A percentile compares a stretch with the other conserved stretches of the same genome.
Conservation (phyloP, 2,888 invertebrate genomes). For the Lochmaea crataegi region DNA sequence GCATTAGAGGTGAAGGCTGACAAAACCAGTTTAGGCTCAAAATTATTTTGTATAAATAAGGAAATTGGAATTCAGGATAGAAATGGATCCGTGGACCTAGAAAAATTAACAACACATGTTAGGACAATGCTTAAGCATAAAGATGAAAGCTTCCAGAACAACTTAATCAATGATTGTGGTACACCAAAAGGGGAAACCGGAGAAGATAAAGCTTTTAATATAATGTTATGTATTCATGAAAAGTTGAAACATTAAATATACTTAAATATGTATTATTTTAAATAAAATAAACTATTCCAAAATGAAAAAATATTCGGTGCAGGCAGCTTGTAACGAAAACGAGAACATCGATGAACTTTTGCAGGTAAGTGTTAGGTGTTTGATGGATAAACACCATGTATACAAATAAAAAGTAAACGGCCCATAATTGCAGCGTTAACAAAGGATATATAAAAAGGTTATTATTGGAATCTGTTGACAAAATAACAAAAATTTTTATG, state of each 20-base stretch:
- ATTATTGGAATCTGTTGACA: too few relatives aligned
- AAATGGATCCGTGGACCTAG: not conserved
- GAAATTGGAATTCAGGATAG: not conserved
- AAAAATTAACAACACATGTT: not conserved
- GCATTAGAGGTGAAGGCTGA: not conserved
- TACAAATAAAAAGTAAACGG: too few relatives aligned
- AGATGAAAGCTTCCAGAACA: not conserved
- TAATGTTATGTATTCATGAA: not conserved
- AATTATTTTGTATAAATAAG: not conserved
- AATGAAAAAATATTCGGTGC: too few relatives aligned
- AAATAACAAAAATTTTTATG: too few relatives aligned
- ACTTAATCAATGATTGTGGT: not conserved
- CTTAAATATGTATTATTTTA: not conserved
- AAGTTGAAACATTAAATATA: not conserved
- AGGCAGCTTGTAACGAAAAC: too few relatives aligned
- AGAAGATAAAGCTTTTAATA: not conserved
- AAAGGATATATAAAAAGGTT: too few relatives aligned
- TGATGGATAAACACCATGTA: too few relatives aligned
- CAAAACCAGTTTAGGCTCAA: not conserved
- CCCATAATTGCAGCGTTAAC: too few relatives aligned
- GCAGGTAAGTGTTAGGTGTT: too few relatives aligned
- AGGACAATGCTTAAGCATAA: not conserved
- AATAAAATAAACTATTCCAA: too few relatives aligned
- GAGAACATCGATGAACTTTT: too few relatives aligned
- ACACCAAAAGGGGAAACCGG: not conserved